Evolutionary conservation across 2,888 invertebrate genomes (phyloP), one percentile per base, ranked within the genome.

Genomic region (Euspilapteryx auroguttella): DNA sequence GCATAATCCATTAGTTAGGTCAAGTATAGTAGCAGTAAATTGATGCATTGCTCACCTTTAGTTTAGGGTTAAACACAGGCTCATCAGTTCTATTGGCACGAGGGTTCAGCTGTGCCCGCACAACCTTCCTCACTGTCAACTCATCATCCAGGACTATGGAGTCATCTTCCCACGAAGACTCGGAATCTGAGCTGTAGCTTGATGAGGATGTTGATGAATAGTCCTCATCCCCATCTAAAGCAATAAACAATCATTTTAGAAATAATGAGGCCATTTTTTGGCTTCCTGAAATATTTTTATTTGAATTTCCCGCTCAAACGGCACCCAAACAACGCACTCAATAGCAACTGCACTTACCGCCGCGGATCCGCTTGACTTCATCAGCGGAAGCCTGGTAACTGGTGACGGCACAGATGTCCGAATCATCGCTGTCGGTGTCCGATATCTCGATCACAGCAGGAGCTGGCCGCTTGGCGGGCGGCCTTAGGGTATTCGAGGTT

Each of bases 341-440:
- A n/a, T n/a, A 25, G 28, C 24, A 9, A 6, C 10, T 21, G 10
- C 24, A 45, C 54, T 49, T 32, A 73, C 76, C 73, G 38, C 68
- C 65, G 12, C 77, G 65, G 33, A 77, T 69, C 39, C 69, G 55
- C 39, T 77, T 77, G 33, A 75, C 75, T 44, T 77, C 77, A 34
- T 75, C 73, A 2, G 73, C 66, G 12, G 73, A 47, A 15, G 77
- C 77, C 41, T 73, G 75, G 45, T 77, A 77, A 1, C 73, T 64
- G 31, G 59, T 68, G 8, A 77, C 73, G 4, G 76, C 75, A 34
- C 76, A 77, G n/a, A 77, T 55, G 30, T 75, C 75, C n/a, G 76
- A 76, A 33, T 75, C 76, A 27, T 75, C 75, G 32, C 65, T 75
- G 9, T 76, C 76, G 1, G 75, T 68, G 36, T 76, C 75, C 8